These are phyloP conservation scores for Oreochromis spilurus DNA, from an alignment of 2,113 vertebrate genomes.

Conservation along the genomic window DNA sequence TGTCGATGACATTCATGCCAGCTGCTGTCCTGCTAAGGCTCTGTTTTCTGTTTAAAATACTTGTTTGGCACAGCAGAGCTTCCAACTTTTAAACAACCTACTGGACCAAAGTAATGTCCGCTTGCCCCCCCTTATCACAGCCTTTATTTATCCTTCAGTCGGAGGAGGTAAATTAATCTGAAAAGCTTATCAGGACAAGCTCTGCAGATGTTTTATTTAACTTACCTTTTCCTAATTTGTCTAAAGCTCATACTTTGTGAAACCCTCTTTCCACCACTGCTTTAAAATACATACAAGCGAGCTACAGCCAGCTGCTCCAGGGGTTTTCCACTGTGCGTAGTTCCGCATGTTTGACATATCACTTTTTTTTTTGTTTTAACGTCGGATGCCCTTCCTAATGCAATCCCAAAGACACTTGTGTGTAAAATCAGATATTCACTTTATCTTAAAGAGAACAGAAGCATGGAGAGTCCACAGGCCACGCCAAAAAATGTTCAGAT, in stretches of 20 bases:
- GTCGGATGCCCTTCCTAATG: not conserved
- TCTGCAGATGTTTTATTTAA: not conserved
- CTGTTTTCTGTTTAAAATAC: not conserved
- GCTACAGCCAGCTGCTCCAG: not conserved
- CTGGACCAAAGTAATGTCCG: not conserved
- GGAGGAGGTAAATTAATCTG: not conserved
- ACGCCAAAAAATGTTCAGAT: not conserved
- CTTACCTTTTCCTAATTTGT: not conserved
- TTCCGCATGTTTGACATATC: not conserved
- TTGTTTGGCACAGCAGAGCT: not conserved
- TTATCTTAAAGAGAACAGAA: not conserved
- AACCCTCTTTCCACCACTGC: not conserved
- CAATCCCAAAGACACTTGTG: not conserved
- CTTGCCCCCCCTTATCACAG: not conserved
- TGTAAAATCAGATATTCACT: not conserved
- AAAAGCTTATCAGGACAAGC: not conserved
- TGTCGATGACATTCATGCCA: conserved; percentile 22
- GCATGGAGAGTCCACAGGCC: not conserved
- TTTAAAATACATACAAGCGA: not conserved
- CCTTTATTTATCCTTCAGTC: not conserved
- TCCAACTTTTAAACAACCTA: not conserved
- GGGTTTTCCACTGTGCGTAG: not conserved
- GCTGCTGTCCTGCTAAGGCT: not conserved
- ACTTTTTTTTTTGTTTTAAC: not conserved
- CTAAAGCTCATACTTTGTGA: not conserved